phyloP scores from a whole-genome alignment of 2,113 vertebrate genomes.

The Semnopithecus entellus region DNA sequence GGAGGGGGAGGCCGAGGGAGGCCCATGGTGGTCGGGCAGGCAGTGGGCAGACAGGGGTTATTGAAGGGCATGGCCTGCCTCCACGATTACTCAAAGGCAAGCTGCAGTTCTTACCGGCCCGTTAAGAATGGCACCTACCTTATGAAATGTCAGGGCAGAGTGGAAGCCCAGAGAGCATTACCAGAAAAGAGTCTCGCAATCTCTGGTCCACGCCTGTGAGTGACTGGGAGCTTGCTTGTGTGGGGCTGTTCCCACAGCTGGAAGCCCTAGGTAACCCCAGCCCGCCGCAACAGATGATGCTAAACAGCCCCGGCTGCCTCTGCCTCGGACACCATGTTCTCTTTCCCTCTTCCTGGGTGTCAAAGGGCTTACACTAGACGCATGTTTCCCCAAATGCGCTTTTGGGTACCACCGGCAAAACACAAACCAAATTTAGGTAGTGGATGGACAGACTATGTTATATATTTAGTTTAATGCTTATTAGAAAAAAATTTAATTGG shows the following conservation, averaged over 20 bases:
- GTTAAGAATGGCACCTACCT: conserved; percentile 37
- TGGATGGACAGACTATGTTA: neutral
- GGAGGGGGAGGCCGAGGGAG: neutral
- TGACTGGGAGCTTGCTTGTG: conserved; percentile 6
- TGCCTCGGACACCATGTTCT: neutral
- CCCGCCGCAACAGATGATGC: neutral
- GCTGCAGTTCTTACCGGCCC: neutral
- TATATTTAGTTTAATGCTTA: neutral
- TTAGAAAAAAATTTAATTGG: conserved; percentile 18
- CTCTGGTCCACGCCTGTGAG: neutral
- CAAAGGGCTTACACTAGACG: neutral
- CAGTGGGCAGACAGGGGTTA: neutral
- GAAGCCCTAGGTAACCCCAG: neutral
- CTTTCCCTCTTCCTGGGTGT: neutral
- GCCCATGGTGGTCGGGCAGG: neutral
- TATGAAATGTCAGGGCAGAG: conserved; percentile 37
- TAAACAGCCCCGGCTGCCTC: neutral
- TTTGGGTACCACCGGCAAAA: neutral
- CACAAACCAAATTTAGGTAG: neutral
- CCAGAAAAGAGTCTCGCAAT: conserved; percentile 39
- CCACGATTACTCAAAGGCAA: conserved; percentile 22
- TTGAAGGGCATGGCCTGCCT: neutral
- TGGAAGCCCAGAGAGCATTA: conserved; percentile 53
- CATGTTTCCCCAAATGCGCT: neutral
- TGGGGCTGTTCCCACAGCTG: neutral